Evolutionary conservation across 2,888 invertebrate genomes (phyloP).

Genomic region (Ectemnius cavifrons): DNA sequence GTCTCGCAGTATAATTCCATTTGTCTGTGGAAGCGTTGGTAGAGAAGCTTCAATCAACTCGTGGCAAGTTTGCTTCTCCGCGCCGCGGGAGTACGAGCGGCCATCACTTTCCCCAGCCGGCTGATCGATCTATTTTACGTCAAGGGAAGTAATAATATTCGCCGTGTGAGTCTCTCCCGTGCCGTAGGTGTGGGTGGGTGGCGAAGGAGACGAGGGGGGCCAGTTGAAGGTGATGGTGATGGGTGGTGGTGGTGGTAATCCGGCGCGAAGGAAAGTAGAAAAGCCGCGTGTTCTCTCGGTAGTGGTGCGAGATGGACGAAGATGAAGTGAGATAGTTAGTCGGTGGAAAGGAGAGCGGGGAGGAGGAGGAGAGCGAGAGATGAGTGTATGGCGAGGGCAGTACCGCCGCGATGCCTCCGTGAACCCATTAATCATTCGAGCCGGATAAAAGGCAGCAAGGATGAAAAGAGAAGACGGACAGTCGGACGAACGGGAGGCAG

Average conservation of each 20-base stretch:
- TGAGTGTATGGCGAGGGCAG: conserved; percentile 20
- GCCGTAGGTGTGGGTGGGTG: not conserved
- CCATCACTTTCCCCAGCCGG: conserved; percentile 19
- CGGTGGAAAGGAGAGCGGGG: conserved; percentile 6
- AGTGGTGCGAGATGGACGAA: conserved; percentile 11
- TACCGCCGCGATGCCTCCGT: conserved; percentile 56
- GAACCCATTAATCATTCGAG: conserved; percentile 76
- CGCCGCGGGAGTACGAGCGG: too few species aligned
- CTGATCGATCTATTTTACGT: conserved; percentile 30
- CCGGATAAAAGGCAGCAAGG: conserved; percentile 71
- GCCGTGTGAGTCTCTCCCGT: conserved; percentile 2
- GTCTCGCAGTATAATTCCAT: too few species aligned
- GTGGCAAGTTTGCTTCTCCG: not conserved
- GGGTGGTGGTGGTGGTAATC: conserved; percentile 36
- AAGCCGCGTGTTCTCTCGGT: conserved; percentile 56
- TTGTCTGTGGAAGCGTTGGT: not conserved
- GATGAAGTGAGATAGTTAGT: not conserved
- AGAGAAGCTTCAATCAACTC: not conserved
- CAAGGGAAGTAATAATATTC: conserved; percentile 8
- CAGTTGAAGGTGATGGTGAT: too few species aligned
- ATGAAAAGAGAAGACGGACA: conserved; percentile 70
- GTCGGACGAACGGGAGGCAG: conserved; percentile 60
- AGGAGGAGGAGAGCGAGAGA: conserved; percentile 1
- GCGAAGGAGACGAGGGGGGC: not conserved
- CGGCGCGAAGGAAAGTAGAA: conserved; percentile 67